Evolutionary conservation across 2,797 vertebrate genomes (phyloP).

Genomic region (Oreochromis mossambicus): DNA sequence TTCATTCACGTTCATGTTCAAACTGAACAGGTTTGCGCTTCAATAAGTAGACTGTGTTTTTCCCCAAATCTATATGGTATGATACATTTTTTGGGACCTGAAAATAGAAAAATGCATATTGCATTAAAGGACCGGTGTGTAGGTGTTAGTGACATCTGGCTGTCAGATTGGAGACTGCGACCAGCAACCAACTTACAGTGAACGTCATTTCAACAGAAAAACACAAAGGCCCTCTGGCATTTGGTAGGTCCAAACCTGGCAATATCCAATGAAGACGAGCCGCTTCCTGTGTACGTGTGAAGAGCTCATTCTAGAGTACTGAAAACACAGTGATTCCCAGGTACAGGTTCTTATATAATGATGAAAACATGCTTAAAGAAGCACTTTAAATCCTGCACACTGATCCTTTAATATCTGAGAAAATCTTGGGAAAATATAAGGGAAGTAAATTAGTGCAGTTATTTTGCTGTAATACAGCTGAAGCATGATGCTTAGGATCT

Average conservation of each 20-base stretch:
- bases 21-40: conserved; percentile 13
- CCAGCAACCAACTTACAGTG: not conserved
- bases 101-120: not conserved
- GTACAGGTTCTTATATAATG: not conserved
- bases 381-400: not conserved
- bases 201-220: not conserved
- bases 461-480: not conserved
- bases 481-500: not conserved
- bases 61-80: not conserved
- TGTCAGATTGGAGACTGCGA: not conserved
- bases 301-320: not conserved
- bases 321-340: not conserved
- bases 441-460: not conserved
- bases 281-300: not conserved
- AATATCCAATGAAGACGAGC: not conserved
- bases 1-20: conserved; percentile 12
- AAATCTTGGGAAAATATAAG: not conserved
- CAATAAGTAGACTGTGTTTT: not conserved
- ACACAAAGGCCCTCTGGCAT: not conserved
- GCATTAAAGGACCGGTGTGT: not conserved
- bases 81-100: not conserved
- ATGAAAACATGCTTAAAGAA: not conserved
- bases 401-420: not conserved
- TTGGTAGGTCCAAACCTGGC: not conserved
- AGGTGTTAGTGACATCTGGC: not conserved